Evolutionary conservation across 2,113 vertebrate genomes (phyloP), one percentile per base, ranked within the genome.

Genomic region (Litocranius walleri): DNA sequence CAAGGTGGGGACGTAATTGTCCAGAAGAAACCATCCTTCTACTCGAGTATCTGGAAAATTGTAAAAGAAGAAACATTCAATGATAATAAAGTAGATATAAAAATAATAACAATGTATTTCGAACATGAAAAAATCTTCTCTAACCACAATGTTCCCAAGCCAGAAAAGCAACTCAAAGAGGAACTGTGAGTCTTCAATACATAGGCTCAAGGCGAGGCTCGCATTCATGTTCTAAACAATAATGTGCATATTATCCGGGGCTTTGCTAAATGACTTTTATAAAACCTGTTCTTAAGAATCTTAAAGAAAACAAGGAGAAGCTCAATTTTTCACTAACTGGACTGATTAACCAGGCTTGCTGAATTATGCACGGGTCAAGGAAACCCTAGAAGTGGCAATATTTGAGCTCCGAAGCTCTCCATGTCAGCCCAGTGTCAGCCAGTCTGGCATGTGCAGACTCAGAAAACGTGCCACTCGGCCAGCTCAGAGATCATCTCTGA

Each of bases 11-110:
- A 99, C 98, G 48, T 99, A 99, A 98, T 99, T 99, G 98, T 99
- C 99, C 98, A 99, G 98, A 97, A 99, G 99, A 89, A 99, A 98
- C 99, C 99, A 99, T 98, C 99, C 99, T 98, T 98, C 98, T 94
- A 99, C 99, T 98, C 99, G 99, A 85, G 99, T 98, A 98, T 99
- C 99, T 99, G 98, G 98, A 99, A 99, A 96, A 88, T 64, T 98
- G 97, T 91, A 85, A 90, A 98, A 97, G 25, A 78, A 96, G 97
- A 30, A 97, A 43, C 15, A 43, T 57, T 96, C 92, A 95, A n/a
- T 88, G 54, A 81, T 81, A 61, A 92, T 67, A 19, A 86, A 21
- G 40, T 21, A 87, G 61, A 62, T 30, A 56, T 7, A 43, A 83
- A 95, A 78, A 83, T 36, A 50, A 15, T 4, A 8, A 54, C 25